phyloP scores from a whole-genome alignment of 2,797 vertebrate species.

The Rhynchotus rufescens region DNA sequence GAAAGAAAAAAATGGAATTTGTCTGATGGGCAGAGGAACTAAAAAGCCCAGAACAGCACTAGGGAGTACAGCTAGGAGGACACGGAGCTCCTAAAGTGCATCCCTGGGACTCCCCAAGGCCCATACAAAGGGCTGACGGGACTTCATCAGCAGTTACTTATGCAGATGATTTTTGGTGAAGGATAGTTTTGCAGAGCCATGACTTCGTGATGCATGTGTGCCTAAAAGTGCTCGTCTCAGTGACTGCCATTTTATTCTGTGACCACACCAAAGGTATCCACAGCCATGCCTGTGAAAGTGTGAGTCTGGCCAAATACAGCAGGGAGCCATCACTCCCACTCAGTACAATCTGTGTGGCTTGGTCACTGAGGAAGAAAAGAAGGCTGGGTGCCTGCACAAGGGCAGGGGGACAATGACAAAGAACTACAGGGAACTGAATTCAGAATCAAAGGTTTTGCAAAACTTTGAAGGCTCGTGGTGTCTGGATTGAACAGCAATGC shows the following conservation, averaged over 20 bases:
- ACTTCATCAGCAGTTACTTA: not conserved
- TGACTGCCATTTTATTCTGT: not conserved
- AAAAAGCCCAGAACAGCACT: not conserved
- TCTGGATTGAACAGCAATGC: not conserved
- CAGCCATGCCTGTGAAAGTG: rapidly evolving
- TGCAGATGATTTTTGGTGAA: not conserved
- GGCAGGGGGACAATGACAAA: not conserved
- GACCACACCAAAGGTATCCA: not conserved
- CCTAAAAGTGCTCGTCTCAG: not conserved
- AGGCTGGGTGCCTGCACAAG: not conserved
- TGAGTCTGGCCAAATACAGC: not conserved
- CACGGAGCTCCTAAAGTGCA: not conserved
- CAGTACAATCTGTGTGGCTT: not conserved
- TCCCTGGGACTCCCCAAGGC: not conserved
- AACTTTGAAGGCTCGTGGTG: not conserved
- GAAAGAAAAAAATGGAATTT: not conserved
- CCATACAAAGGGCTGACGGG: rapidly evolving
- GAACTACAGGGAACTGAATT: not conserved
- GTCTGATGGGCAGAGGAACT: not conserved
- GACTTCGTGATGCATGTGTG: not conserved
- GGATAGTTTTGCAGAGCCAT: not conserved
- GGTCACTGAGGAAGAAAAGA: not conserved
- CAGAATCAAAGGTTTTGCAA: not conserved
- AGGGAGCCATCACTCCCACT: not conserved
- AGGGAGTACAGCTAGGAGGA: not conserved